Evolutionary conservation across 2,888 invertebrate species (phyloP), one percentile per base, ranked within the genome.

Genomic region (Drosophila anomalipes): DNA sequence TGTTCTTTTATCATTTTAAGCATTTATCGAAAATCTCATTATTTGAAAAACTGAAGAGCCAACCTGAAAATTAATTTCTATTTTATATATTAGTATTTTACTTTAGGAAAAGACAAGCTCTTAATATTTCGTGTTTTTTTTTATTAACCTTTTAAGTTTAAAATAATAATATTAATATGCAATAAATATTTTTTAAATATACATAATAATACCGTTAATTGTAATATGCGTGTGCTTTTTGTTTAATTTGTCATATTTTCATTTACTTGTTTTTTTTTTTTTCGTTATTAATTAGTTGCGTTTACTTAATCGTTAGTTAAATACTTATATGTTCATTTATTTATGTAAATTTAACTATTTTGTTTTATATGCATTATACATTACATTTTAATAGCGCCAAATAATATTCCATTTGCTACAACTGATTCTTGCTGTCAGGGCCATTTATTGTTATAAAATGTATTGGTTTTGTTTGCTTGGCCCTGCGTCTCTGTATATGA

Each of bases 91-190:
- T 3, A 3, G 22, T 14, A 1, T 9, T 47, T 22, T 47, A 16
- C 4, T 22, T 26, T 16, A 33, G 16, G 1, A 71, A 59, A 47
- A 49, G 19, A 0, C 60, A n/a, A 30, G 22, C 14, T 9, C 0
- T 10, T 41, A 12, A 28, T 28, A 66, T 59, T 49, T 57, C 53
- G 59, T 71, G 66, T 69, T 82, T 71, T 80, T 53, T 77, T 89
- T 91, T 91, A 91, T 91, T 91, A 91, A 91, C 83, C 90, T 78
- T 82, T 91, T 91, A 91, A 89, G 89, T 85, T 85, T 90, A 86
- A 85, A 85, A 85, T 85, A 90, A 85, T 84, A 81, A 77, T 81
- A 80, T 81, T 85, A 85, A 91, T 90, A 89, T 90, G 87, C 90
- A 90, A 91, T 89, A 86, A 90, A 91, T 89, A 81, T 83, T 78